Base-by-base conservation (phyloP, 2,797 vertebrate species). In the Girardinus metallicus region DNA sequence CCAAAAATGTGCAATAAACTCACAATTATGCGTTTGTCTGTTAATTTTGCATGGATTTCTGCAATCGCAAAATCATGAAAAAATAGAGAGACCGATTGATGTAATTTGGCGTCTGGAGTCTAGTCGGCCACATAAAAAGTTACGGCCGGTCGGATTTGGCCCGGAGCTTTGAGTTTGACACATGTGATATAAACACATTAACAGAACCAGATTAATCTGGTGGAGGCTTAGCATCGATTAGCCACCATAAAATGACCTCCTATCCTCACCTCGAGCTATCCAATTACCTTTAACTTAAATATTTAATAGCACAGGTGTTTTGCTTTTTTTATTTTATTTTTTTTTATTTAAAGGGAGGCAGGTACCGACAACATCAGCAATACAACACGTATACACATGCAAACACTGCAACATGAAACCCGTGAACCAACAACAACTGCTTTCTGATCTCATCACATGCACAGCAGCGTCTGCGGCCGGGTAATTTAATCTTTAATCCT, bases 401-500 rank as follows among this genome's bases (percentile, higher is more conserved):
- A 71, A 44, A 73, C 77, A 43, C 60, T 47, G 87, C 89, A 91
- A 88, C 76, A 18, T 39, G 85, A 90, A 75, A 86, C 47, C 41
- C 83, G 83, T 80, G 86, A 87, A 88, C 77, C 71, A 76, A 80
- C 86, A 89, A 87, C 86, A 88, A 89, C 86, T 87, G 85, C 80
- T 86, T 64, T 80, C 79, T 87, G 85, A 89, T 86, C 83, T 79
- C 68, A 64, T 83, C 73, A 66, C 77, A 80, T 34, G 47, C 79
- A 83, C 57, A 77, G 60, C 64, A 74, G 57, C 29, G 78, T 81
- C 85, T 83, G 83, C 75, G 62, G 72, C 76, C 49, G 57, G 64
- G 88, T 85, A 89, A 90, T 89, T 79, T 88, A 88, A 88, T 88
- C 88, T 85, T 86, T 88, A 89, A 89, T 91, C 86, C 84, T 82